Evolutionary conservation across 2,797 vertebrate genomes (phyloP), one percentile per base, ranked within the genome.

Genomic region (Pogonophryne albipinna): DNA sequence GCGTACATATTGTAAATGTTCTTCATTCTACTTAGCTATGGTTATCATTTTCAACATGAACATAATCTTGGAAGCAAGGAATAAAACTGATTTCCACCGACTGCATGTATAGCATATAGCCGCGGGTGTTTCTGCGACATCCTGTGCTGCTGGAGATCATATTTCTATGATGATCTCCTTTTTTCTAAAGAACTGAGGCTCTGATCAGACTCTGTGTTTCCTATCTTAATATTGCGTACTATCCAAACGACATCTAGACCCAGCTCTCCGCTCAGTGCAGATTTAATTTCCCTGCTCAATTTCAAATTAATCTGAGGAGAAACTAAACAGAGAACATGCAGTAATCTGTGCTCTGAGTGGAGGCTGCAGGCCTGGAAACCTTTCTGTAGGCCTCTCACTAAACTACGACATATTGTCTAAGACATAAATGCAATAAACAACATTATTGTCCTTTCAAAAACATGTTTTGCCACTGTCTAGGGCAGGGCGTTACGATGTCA

Each of bases 101-200:
- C 14, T 42, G 19, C 62, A 62, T 45, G 34, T 38, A 38, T 9
- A 52, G 47, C 27, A 19, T 38, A n/a, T 44, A 55, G 42, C 58
- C 66, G 53, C 42, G 1, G 1, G 16, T 20, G 23, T 60, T 15
- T 16, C 58, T 69, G 51, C 56, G 45, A 59, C 55, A 74, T 47
- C 38, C 38, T 64, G 19, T 59, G 2, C 59, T 58, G 51, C 58
- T 60, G 16, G 27, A 68, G 27, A 62, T 71, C 47, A 68, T 42
- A 71, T 78, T 38, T 81, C 65, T 27, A 62, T 63, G 66, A 47
- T 45, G 38, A 76, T 42, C 52, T 57, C 17, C 14, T 27, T 65
- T 59, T 27, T 65, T 59, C 41, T 20, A 9, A 13, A 4, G 10
- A 70, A 19, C 55, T 5, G 34, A 63, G 20, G 23, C 45, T 71